Evolutionary conservation across 1,140 invertebrate species (phyloP).

Genomic region (Papilio glaucus): DNA sequence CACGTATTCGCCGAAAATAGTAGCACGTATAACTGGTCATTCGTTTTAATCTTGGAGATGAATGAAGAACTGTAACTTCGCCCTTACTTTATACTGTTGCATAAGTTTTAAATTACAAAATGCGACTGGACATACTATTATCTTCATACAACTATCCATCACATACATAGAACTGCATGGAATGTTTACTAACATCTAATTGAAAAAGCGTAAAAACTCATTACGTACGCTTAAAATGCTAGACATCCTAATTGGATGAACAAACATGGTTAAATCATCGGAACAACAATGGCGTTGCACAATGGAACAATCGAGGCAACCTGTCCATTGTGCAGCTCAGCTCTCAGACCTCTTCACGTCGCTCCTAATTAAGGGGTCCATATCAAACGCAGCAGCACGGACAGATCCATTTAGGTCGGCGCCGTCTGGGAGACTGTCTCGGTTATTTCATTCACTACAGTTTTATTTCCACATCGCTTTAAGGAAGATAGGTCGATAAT

Average conservation of each 20-base stretch:
- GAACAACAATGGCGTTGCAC: conserved; percentile 30
- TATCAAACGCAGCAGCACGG: conserved; percentile 9
- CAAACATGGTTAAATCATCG: conserved; percentile 15
- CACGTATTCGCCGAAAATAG: conserved; percentile 15
- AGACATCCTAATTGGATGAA: conserved; percentile 25
- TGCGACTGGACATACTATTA: no score
- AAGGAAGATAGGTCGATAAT: not conserved
- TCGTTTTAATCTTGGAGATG: not conserved
- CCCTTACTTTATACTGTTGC: no score
- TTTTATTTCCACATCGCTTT: conserved; percentile 25
- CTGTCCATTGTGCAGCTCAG: conserved; percentile 15
- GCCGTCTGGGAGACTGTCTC: no score
- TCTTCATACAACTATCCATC: no score
- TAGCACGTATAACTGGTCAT: not conserved
- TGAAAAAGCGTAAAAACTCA: not conserved
- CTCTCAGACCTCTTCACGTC: conserved; percentile 29
- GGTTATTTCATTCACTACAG: not conserved
- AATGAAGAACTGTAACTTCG: no score
- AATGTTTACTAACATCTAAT: not conserved
- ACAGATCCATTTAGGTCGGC: conserved; percentile 13
- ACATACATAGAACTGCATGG: no score
- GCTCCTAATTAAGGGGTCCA: conserved; percentile 28
- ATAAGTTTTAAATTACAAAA: no score
- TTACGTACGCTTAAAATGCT: not conserved
- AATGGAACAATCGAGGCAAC: conserved; percentile 31